Evolutionary conservation across 2,888 invertebrate species (phyloP), one percentile per base, ranked within the genome.

Genomic region (Oasisia sp.): DNA sequence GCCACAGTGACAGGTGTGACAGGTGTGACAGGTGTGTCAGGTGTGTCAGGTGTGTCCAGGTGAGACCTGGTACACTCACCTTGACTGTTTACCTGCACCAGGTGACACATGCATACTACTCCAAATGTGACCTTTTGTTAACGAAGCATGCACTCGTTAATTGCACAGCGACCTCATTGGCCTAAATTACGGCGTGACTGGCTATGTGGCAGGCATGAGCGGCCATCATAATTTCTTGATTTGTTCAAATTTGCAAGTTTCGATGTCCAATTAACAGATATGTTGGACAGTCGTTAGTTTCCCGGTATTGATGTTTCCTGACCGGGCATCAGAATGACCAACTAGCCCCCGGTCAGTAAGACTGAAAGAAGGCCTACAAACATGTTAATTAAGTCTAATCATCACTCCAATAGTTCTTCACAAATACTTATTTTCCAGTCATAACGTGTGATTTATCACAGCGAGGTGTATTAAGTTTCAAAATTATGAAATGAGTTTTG

Each of bases 221-320:
- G n/a, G 5, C n/a, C 74, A 74, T 74, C 2, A 2, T 3, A 19
- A 74, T n/a, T 74, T 74, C 74, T 27, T 7, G n/a, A 27, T 74
- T 74, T n/a, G 74, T 74, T 27, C 74, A n/a, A 74, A 74, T 74
- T 74, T 74, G 74, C 74, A 74, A 74, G 74, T 74, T 74, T n/a
- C 27, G 74, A 74, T 74, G n/a, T 74, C 27, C 74, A 74, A 74
- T 74, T 74, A 74, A 74, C 74, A 74, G 27, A 74, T 74, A 19
- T 74, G 14, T 74, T 74, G 27, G n/a, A 74, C 11, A 5, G 27
- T 74, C 27, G 74, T 19, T 74, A 74, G 74, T 74, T 74, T 74
- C 74, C 27, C 5, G 74, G 74, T 74, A 27, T 19, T 74, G n/a
- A 74, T 74, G n/a, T 14, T 74, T 74, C 74, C 74, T 74, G 74